These are phyloP conservation scores for Seladonia tumulorum DNA, from an alignment of 2,888 invertebrate species.

Conservation along the genomic window DNA sequence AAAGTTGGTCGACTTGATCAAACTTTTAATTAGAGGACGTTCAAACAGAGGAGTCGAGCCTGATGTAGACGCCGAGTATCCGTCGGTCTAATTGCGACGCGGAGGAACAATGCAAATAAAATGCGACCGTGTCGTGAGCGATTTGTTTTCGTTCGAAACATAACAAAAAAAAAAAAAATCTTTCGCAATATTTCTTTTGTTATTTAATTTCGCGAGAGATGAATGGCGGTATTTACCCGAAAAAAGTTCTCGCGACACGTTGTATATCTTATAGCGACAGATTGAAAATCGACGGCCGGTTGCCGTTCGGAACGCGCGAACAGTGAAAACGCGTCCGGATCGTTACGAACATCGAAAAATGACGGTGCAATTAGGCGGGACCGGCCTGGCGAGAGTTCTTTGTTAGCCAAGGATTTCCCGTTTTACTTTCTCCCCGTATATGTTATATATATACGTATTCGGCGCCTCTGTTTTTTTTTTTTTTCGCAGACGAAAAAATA, in stretches of 20 bases:
- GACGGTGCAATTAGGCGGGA: slow-evolving; percentile 63
- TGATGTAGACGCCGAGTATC: background rate
- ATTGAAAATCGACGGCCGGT: slow-evolving; percentile 34
- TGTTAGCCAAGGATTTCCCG: slow-evolving; percentile 62
- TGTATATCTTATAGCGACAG: slow-evolving; percentile 14
- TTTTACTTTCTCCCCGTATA: slow-evolving; percentile 33
- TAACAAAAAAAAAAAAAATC: background rate
- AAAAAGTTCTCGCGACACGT: background rate
- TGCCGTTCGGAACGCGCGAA: background rate
- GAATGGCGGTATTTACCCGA: background rate
- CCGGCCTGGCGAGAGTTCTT: slow-evolving; percentile 49
- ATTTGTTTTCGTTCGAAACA: background rate
- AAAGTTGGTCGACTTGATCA: background rate
- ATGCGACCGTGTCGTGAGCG: background rate
- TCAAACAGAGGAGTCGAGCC: background rate
- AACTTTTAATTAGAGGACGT: slow-evolving; percentile 1
- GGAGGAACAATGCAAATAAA: background rate
- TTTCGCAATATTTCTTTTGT: background rate
- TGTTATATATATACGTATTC: background rate
- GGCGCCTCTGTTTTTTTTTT: background rate
- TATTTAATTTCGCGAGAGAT: background rate
- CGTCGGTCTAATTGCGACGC: background rate
- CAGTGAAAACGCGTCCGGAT: slow-evolving; percentile 21
- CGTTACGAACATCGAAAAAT: slow-evolving; percentile 65
- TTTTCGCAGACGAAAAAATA: slow-evolving; percentile 34